These are phyloP conservation scores for Aphrocallistes beatrix DNA, from an alignment of 37 sponge, comb jelly and placozoan genomes.

Conservation along the genomic window DNA sequence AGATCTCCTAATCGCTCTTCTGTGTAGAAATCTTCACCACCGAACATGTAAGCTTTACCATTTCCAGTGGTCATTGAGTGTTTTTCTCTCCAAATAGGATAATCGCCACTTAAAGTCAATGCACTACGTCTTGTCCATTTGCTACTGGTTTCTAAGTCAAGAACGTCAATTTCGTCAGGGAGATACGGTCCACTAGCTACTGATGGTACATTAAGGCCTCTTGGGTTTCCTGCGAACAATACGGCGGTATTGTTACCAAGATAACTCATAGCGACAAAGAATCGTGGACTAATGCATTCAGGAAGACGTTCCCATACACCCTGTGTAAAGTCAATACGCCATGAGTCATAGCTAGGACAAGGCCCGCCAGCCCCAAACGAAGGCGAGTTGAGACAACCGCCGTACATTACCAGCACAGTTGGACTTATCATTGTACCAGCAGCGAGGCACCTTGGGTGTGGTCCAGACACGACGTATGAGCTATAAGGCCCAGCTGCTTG, in stretches of 20 bases:
- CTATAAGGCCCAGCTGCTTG: background rate
- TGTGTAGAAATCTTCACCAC: background rate
- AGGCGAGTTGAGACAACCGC: background rate
- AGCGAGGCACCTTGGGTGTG: conserved; percentile 5
- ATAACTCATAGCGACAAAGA: background rate
- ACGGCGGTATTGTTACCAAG: background rate
- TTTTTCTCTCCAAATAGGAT: background rate
- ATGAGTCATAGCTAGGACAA: conserved; percentile 5
- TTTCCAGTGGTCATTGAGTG: conserved; percentile 8
- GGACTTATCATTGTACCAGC: conserved; percentile 17
- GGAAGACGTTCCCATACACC: background rate
- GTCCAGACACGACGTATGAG: background rate
- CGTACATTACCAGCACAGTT: background rate
- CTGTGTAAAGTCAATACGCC: background rate
- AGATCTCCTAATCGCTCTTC: background rate
- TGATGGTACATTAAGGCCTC: background rate
- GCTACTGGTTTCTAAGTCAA: background rate
- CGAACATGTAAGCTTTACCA: background rate
- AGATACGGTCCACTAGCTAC: background rate
- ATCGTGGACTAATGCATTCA: background rate
- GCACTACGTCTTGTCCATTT: background rate
- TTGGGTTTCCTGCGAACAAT: background rate
- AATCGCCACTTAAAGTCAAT: background rate
- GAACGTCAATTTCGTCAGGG: background rate
- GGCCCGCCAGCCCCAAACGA: background rate